These are phyloP conservation scores for Coenonympha arcania DNA, from an alignment of 2,888 invertebrate species.

Conservation along the genomic window DNA sequence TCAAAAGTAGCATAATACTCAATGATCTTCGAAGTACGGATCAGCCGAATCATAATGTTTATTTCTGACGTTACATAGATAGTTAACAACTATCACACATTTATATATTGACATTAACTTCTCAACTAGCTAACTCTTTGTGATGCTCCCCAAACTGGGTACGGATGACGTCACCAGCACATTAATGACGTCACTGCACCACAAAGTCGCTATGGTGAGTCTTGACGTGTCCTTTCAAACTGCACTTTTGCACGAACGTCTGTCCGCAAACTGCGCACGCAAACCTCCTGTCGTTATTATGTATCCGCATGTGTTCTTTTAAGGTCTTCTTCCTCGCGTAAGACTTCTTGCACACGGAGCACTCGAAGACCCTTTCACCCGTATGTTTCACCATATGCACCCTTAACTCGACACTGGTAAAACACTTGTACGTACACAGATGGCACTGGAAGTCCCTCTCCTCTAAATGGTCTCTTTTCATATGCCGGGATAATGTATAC, in stretches of 20 bases:
- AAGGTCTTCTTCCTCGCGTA: conserved; percentile 57
- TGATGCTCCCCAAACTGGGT: too few species aligned
- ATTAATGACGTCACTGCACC: conserved; percentile 12
- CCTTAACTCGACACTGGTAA: conserved; percentile 49
- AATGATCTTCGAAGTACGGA: too few species aligned
- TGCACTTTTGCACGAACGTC: conserved; percentile 60
- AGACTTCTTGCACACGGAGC: conserved; percentile 56
- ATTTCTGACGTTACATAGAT: too few species aligned
- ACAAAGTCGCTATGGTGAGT: conserved; percentile 47
- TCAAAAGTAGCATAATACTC: too few species aligned
- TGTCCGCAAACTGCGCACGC: conserved; percentile 55
- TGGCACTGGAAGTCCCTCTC: conserved; percentile 49
- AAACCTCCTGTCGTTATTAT: conserved; percentile 56
- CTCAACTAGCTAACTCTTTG: too few species aligned
- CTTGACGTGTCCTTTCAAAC: conserved; percentile 58
- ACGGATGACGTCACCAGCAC: too few species aligned
- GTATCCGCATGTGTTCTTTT: conserved; percentile 58
- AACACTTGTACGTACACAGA: conserved; percentile 49
- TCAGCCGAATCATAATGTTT: too few species aligned
- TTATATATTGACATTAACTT: too few species aligned
- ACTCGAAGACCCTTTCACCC: conserved; percentile 55
- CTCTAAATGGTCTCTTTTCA: conserved; percentile 57
- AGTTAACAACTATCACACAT: too few species aligned
- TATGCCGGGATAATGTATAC: conserved; percentile 47
- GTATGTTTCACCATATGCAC: conserved; percentile 56